Percentiles rank a stretch among this genome's conserved stretches.
Conservation (phyloP, 1,140 invertebrate species). For the Rhagoletis zephyria region DNA sequence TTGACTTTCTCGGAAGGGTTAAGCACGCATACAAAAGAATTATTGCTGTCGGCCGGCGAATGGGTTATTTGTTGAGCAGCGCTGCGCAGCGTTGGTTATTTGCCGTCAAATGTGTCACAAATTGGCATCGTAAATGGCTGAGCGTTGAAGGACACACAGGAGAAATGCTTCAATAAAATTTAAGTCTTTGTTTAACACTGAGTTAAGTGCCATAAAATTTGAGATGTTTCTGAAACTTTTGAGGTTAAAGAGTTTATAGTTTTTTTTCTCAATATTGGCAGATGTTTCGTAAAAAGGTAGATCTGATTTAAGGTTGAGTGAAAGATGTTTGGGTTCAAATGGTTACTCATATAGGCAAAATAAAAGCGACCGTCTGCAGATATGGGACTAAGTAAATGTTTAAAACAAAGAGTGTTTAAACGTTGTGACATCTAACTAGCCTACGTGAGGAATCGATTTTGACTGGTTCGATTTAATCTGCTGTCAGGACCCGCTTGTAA, state of each 20-base stretch:
- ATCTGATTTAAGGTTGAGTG: not conserved
- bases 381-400: too few relatives aligned
- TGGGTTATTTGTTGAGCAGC: not conserved
- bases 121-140: constrained; percentile 10
- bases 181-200: not conserved
- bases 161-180: not conserved
- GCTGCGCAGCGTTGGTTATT: not conserved
- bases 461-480: too few relatives aligned
- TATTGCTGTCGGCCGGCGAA: not conserved
- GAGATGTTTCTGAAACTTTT: not conserved
- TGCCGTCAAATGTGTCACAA: constrained; percentile 30
- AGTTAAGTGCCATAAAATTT: not conserved
- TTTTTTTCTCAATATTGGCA: not conserved
- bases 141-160: not conserved
- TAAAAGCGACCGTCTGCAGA: too few relatives aligned
- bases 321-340: not conserved
- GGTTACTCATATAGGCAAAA: too few relatives aligned
- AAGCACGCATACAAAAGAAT: not conserved
- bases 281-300: not conserved
- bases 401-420: too few relatives aligned
- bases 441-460: too few relatives aligned
- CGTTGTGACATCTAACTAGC: too few relatives aligned
- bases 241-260: not conserved
- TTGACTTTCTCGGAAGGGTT: constrained; percentile 45
- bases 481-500: too few relatives aligned